Evolutionary conservation across 1,140 invertebrate species (phyloP), one percentile per base, ranked within the genome.

Genomic region (Meloidogyne chitwoodi): DNA sequence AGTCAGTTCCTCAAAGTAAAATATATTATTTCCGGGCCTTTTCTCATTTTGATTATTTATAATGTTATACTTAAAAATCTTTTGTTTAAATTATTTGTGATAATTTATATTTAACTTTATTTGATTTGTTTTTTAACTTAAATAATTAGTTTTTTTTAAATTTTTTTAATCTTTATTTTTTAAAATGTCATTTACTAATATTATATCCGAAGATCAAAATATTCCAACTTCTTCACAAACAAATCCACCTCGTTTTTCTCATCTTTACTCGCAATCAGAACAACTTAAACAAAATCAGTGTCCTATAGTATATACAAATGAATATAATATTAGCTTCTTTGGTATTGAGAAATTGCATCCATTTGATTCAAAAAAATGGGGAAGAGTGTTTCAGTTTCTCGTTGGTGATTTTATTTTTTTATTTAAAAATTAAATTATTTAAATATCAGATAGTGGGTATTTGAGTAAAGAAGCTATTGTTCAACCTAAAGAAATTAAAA

Each of bases 311-410:
- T 94, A 93, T 86, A 89, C 91, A 73, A 87, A 90, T 34, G 90
- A 92, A 71, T 94, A 94, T 87, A 92, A 93, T 88, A 93, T 94
- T 74, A 89, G 90, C n/a, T 92, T 93, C 85, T 88, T 90, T 82
- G 92, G 92, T 26, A 88, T 94, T 65, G 92, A 94, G 88, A 93
- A 91, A 85, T 88, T 93, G 22, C 93, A 94, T 90, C 91, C 93
- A n/a, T 94, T 94, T 88, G 93, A 94, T 90, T 90, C 93, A 2
- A 90, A 90, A 79, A 94, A 94, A 90, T 94, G 93, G 92, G 91
- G 91, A 69, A 91, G 92, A 85, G 91, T 94, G 1, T 85, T 84
- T 80, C 71, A 84, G n/a, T 87, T 87, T 78, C 84, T 91, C 89
- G 85, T 89, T 91, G 90, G 92, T 92, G 81, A 74, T 26, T 48